Conservation (phyloP, 2,113 vertebrate species). For the Etia nguti region DNA sequence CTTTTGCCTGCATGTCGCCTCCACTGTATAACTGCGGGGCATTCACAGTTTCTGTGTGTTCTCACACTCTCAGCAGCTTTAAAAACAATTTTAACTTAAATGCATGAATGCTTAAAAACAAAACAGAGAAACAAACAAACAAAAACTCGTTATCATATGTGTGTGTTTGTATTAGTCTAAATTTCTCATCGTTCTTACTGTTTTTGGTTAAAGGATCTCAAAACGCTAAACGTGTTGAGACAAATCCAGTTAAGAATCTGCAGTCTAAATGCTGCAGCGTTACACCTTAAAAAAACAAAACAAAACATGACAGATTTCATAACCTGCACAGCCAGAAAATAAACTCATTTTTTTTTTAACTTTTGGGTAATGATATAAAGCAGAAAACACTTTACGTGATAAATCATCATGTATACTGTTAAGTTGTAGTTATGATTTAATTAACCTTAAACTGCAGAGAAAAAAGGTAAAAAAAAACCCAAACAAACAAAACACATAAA, state of each 20-base stretch:
- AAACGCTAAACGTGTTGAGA: neutral
- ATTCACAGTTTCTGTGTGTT: neutral
- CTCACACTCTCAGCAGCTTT: neutral
- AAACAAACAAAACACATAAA: neutral
- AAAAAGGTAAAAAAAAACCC: neutral
- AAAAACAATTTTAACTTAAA: neutral
- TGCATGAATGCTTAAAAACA: neutral
- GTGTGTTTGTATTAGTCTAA: neutral
- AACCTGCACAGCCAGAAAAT: neutral
- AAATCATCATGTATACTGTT: neutral
- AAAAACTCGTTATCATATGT: neutral
- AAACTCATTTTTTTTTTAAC: neutral
- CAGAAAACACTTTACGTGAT: neutral
- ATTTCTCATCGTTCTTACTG: neutral
- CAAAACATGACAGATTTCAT: neutral
- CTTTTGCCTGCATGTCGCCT: neutral
- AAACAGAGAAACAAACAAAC: neutral
- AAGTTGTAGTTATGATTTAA: accelerated
- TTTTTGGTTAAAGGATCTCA: neutral
- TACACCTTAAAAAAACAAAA: neutral
- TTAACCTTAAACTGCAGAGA: neutral
- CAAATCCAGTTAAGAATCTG: neutral
- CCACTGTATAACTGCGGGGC: neutral
- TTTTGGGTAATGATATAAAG: neutral
- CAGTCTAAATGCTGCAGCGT: no score